Base-by-base conservation (phyloP, 2,797 vertebrate species). In the Parambassis ranga region DNA sequence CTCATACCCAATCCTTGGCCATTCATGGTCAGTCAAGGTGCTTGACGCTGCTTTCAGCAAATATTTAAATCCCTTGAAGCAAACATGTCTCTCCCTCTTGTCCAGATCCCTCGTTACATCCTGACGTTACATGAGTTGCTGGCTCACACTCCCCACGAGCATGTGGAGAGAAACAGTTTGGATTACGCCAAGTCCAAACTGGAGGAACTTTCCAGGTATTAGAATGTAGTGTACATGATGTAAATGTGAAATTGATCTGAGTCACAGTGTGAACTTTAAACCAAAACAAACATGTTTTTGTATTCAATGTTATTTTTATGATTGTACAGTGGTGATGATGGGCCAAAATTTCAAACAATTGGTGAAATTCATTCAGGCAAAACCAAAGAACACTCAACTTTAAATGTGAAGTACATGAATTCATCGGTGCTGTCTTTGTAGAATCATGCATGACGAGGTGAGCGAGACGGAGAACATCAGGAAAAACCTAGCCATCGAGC, bases 371-470 rank as follows among this genome's bases (percentile, higher is more conserved):
- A 8, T n/a, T 22, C 18, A 35, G 38, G 27, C 2, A 15, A 14
- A 43, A 19, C 15, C 14, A 32, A 42, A 7, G 3, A 39, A 36
- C 22, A 53, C 6, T 19, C 11, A 39, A 11, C 3, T 51, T 55
- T 11, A 42, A 7, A 6, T 7, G 18, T 26, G 15, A 44, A 33
- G 4, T 7, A 10, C 1, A 10, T 39, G 35, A 41, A 28, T 20
- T 51, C 3, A 5, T 27, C 14, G 33, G 15, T 22, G 9, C 53
- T 59, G 14, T 41, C 6, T 19, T 52, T 69, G 2, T 74, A 99
- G 98, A 89, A 95, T 99, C 69, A 99, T 99, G 96, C 98, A 99
- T 0, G 98, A 99, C 0, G 98, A 99, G 70, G 98, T 99, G 32
- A 99, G 98, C 0, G 98, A 99, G 88, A 99, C 98, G 0, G 98